phyloP scores from a whole-genome alignment of 2,113 vertebrate genomes.

The Megaceryle maxima region DNA sequence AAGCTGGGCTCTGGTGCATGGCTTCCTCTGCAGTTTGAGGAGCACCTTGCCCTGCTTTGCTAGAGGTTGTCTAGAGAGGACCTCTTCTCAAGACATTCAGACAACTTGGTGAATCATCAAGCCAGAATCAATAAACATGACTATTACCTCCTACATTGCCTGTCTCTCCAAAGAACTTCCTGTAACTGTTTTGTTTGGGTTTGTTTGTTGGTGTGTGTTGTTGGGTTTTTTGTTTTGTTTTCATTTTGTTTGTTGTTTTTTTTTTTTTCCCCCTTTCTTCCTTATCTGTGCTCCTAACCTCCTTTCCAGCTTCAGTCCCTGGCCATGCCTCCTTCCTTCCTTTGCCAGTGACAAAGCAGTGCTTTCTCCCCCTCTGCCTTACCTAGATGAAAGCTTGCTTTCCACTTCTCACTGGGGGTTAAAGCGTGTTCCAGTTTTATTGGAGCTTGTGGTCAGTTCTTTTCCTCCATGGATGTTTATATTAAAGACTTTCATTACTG shows the following conservation, averaged over 20 bases:
- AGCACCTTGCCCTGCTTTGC: neutral
- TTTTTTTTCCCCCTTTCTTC: neutral
- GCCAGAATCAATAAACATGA: neutral
- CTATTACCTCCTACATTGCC: neutral
- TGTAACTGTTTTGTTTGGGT: too few relatives aligned
- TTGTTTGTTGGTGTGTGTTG: neutral
- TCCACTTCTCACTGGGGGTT: slow-evolving; percentile 42
- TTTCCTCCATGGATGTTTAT: slow-evolving; percentile 62
- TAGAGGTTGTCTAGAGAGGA: neutral
- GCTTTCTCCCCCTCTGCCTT: neutral
- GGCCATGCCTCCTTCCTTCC: neutral
- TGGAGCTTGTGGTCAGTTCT: slow-evolving; percentile 51
- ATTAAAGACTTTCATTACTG: slow-evolving; percentile 64
- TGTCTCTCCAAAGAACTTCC: neutral
- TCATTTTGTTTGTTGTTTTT: neutral
- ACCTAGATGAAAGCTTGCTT: slow-evolving; percentile 48
- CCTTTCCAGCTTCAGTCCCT: neutral
- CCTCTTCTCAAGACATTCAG: neutral
- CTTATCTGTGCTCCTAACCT: neutral
- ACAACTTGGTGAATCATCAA: neutral
- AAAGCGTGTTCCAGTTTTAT: slow-evolving; percentile 52
- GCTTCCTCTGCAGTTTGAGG: neutral
- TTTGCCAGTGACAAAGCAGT: neutral
- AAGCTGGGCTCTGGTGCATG: neutral
- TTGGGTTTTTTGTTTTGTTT: too few relatives aligned